phyloP scores from a whole-genome alignment of 2,113 vertebrate species.

The Hoplias malabaricus region DNA sequence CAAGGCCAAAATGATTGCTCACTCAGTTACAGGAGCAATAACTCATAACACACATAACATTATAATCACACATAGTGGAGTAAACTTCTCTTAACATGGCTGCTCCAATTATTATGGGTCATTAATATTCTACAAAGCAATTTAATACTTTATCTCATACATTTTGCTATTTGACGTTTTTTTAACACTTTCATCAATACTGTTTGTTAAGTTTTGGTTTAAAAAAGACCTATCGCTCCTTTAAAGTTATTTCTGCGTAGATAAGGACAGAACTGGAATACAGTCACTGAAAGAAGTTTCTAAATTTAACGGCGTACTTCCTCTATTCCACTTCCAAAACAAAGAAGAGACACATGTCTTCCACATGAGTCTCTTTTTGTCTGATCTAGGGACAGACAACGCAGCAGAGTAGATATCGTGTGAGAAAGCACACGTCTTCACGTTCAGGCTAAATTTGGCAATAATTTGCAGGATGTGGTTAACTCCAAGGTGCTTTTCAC shows the following conservation, averaged over 20 bases:
- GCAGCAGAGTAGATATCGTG: background rate
- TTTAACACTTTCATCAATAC: too few species aligned
- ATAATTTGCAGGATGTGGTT: background rate
- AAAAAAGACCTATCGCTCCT: too few species aligned
- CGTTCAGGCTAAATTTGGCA: background rate
- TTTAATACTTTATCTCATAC: too few species aligned
- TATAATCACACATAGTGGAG: too few species aligned
- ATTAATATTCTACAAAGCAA: too few species aligned
- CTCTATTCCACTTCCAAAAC: conserved; percentile 4
- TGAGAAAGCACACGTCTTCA: background rate
- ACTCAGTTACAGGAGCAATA: too few species aligned
- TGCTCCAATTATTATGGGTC: too few species aligned
- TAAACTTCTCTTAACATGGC: too few species aligned
- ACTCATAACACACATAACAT: too few species aligned
- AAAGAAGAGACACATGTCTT: conserved; percentile 5
- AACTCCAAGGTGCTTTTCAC: background rate
- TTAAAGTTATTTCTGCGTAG: background rate
- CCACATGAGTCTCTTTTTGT: conserved; percentile 8
- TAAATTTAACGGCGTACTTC: conserved; percentile 1
- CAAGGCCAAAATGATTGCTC: background rate
- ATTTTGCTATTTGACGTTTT: too few species aligned
- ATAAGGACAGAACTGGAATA: background rate
- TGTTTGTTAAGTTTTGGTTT: too few species aligned
- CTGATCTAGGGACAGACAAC: background rate
- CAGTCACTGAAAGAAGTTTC: background rate